Evolutionary conservation across 2,888 invertebrate species (phyloP).

Genomic region (Agelastica alni): DNA sequence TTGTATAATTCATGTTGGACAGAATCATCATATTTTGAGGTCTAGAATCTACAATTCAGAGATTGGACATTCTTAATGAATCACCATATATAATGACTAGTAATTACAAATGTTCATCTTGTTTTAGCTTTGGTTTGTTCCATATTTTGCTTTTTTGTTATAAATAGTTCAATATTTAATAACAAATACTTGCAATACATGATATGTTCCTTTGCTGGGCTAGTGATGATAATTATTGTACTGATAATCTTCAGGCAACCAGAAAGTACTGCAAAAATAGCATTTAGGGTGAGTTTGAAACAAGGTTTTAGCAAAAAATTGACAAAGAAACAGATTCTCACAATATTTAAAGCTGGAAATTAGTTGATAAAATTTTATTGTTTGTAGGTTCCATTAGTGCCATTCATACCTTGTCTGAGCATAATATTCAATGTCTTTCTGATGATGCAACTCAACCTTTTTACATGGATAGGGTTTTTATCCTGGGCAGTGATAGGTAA

Average conservation of each 20-base stretch:
- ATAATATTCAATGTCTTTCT: conserved; percentile 85
- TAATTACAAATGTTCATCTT: too few relatives aligned
- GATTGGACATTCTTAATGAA: too few relatives aligned
- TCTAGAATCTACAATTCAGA: too few relatives aligned
- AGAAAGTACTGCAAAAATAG: conserved; percentile 11
- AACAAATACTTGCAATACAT: conserved; percentile 10
- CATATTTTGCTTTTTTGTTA: conserved; percentile 10
- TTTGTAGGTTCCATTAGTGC: conserved; percentile 88
- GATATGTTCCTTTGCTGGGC: background rate
- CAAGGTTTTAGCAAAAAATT: too few relatives aligned
- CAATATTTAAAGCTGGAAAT: too few relatives aligned
- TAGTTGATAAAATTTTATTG: too few relatives aligned
- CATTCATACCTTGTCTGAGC: conserved; percentile 80
- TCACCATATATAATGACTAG: too few relatives aligned
- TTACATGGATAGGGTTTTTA: conserved; percentile 86
- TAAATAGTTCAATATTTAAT: conserved; percentile 7
- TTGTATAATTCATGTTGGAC: too few relatives aligned
- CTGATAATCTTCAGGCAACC: conserved; percentile 24
- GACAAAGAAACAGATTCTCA: background rate
- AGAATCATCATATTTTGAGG: too few relatives aligned
- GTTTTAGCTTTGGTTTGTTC: conserved; percentile 6
- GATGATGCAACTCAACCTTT: conserved; percentile 81
- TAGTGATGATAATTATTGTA: conserved; percentile 11
- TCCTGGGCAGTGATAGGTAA: conserved; percentile 81
- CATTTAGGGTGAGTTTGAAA: conserved; percentile 21